Percentiles rank a stretch among this genome's conserved stretches.
Conservation (phyloP, 37 sponge, comb jelly and placozoan species). For the Amphimedon queenslandica region DNA sequence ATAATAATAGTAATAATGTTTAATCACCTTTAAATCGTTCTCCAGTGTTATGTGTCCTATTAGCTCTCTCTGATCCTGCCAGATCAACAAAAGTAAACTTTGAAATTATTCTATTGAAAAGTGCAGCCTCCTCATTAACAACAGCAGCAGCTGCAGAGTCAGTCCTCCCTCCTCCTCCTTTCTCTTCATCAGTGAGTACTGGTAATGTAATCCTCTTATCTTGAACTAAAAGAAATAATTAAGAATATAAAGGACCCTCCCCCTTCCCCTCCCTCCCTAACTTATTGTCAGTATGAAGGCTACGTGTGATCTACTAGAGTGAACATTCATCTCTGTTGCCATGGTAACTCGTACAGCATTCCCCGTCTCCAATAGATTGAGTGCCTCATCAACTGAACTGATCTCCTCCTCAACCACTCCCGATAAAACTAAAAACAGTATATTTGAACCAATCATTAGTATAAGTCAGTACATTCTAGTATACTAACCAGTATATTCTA, state of each 20-base stretch:
- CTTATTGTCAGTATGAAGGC: conserved; percentile 68
- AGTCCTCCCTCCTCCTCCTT: neutral
- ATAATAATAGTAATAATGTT: too few relatives aligned
- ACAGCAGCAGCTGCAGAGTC: neutral
- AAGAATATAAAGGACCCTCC: too few relatives aligned
- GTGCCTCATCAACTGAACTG: conserved; percentile 37
- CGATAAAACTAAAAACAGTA: conserved; percentile 21
- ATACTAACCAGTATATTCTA: too few relatives aligned
- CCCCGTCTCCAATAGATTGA: conserved; percentile 60
- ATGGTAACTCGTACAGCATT: conserved; percentile 61
- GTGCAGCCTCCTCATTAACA: neutral
- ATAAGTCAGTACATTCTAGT: too few relatives aligned
- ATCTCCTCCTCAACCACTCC: conserved; percentile 39
- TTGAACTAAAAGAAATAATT: too few relatives aligned
- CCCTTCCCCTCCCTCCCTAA: conserved; percentile 8
- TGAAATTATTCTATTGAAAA: conserved; percentile 8
- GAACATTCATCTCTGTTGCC: conserved; percentile 77
- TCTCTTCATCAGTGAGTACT: too few relatives aligned
- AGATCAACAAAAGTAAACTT: conserved; percentile 87
- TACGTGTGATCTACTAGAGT: conserved; percentile 82
- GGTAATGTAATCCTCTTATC: too few relatives aligned
- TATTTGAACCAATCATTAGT: too few relatives aligned
- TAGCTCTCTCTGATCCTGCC: conserved; percentile 67
- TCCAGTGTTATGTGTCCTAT: conserved; percentile 56
- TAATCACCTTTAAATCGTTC: conserved; percentile 78